These are phyloP conservation scores for Podarcis raffonei DNA, from an alignment of 2,113 vertebrate genomes.

Conservation along the genomic window DNA sequence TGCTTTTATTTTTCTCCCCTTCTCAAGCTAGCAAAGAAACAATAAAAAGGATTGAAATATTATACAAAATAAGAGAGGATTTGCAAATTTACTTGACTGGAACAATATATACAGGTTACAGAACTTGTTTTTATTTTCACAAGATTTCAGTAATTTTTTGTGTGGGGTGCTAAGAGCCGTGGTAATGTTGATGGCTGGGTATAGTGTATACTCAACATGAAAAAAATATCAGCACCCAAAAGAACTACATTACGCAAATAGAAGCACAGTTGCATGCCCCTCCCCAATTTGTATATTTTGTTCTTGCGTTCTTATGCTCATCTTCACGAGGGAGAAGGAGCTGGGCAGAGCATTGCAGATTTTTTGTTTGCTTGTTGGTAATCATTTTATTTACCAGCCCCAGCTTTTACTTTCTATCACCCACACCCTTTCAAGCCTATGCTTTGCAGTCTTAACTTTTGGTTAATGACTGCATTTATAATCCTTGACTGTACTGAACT, in stretches of 20 bases:
- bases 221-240: too few species aligned
- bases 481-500: too few species aligned
- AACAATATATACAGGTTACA: not conserved
- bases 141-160: not conserved
- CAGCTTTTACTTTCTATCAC: not conserved
- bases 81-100: not conserved
- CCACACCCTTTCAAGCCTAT: not conserved
- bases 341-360: not conserved
- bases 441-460: not conserved
- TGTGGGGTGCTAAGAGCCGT: not conserved
- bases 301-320: not conserved
- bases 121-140: not conserved
- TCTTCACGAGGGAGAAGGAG: not conserved
- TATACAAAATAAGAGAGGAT: not conserved
- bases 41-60: not conserved
- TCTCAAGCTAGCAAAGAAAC: not conserved
- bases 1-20: not conserved
- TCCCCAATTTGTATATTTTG: not conserved
- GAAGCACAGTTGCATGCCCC: too few species aligned
- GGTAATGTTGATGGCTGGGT: not conserved
- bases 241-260: too few species aligned
- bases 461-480: too few species aligned
- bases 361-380: not conserved
- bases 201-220: not conserved
- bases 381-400: not conserved